phyloP scores from a whole-genome alignment of 2,113 vertebrate species.

The Mirounga angustirostris region DNA sequence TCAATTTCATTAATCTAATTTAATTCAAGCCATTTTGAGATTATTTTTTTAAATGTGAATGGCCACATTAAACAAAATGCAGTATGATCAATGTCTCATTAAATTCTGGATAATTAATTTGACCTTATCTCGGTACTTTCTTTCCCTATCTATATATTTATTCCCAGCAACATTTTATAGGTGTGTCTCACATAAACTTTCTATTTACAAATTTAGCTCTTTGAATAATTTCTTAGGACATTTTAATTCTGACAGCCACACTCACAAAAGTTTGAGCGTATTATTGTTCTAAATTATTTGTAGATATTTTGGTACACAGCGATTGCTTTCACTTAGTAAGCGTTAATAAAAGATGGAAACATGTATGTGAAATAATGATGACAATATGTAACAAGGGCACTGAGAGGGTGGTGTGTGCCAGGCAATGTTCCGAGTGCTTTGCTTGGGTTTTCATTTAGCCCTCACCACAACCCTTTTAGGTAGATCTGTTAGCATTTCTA shows the following conservation, averaged over 20 bases:
- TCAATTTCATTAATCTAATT: slow-evolving; percentile 28
- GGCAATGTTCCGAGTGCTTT: background rate
- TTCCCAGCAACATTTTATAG: background rate
- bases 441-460: background rate
- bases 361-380: background rate
- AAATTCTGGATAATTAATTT: slow-evolving; percentile 33
- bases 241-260: background rate
- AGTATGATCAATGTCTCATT: background rate
- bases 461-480: background rate
- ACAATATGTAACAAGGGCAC: no score
- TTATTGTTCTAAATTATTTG: background rate
- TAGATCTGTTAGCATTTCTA: background rate
- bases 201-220: background rate
- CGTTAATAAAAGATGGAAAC: background rate
- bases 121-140: background rate
- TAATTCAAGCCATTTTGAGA: background rate
- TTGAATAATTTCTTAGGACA: background rate
- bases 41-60: background rate
- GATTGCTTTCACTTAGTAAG: background rate
- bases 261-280: background rate
- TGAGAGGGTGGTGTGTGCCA: background rate
- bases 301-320: background rate
- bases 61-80: background rate
- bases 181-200: background rate
- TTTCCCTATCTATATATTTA: background rate